Conservation (phyloP, 1,140 invertebrate species). For the Sycophaga agraensis region DNA sequence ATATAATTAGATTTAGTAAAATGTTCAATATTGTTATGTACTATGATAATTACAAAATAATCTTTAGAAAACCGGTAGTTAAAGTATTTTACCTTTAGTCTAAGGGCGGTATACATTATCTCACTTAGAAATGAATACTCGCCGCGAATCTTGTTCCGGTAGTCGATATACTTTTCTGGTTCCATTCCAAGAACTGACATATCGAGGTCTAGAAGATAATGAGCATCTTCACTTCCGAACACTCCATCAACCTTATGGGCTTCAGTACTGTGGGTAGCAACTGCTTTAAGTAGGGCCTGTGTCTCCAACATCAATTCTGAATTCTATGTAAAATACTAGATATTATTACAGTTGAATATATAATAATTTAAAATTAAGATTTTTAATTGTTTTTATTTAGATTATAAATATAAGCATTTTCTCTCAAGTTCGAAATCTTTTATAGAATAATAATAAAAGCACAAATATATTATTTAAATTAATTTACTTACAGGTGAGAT, state of each 20-base stretch:
- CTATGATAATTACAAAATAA: too few relatives aligned
- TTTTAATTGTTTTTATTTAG: too few relatives aligned
- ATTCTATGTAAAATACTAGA: too few relatives aligned
- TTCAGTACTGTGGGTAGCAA: constrained; percentile 63
- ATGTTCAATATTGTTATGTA: too few relatives aligned
- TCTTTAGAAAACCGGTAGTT: too few relatives aligned
- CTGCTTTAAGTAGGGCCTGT: constrained; percentile 56
- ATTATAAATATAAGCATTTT: too few relatives aligned
- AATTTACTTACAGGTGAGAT: constrained; percentile 45
- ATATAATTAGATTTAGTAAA: constrained; percentile 18
- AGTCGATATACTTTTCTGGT: constrained; percentile 58
- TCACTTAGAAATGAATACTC: constrained; percentile 63
- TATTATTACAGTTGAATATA: not conserved
- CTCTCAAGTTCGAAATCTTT: too few relatives aligned
- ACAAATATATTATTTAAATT: not conserved
- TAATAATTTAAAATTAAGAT: too few relatives aligned
- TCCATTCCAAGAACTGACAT: constrained; percentile 61
- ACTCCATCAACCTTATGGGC: constrained; percentile 61
- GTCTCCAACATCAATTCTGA: constrained; percentile 54
- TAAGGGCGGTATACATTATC: constrained; percentile 59
- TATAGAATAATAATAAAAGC: too few relatives aligned
- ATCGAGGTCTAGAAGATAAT: constrained; percentile 67
- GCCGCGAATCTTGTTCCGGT: constrained; percentile 58
- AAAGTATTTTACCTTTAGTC: constrained; percentile 61
- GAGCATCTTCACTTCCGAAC: constrained; percentile 63